phyloP scores from a whole-genome alignment of 1,140 invertebrate genomes.

The Conus ventricosus region DNA sequence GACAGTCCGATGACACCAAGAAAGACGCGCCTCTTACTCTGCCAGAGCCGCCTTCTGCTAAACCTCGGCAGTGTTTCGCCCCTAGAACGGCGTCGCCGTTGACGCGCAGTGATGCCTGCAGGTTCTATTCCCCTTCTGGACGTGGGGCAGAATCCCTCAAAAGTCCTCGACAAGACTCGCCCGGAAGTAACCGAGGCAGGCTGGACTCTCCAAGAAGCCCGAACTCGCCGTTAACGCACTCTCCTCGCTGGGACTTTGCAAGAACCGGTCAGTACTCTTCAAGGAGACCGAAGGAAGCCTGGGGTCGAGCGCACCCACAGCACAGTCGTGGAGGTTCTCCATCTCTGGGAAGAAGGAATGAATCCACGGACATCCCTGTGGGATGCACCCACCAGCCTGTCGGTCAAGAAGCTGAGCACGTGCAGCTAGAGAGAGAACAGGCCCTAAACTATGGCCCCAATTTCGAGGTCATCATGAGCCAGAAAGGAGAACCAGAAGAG shows the following conservation, averaged over 20 bases:
- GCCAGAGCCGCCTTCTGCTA: neutral
- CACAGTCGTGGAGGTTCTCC: neutral
- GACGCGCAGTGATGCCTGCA: neutral
- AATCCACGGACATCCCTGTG: neutral
- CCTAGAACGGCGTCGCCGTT: neutral
- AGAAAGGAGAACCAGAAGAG: constrained; percentile 25
- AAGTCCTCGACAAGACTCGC: neutral
- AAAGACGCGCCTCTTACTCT: neutral
- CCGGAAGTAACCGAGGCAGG: neutral
- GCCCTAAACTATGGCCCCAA: constrained; percentile 8
- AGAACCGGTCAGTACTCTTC: neutral
- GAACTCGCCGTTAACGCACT: neutral
- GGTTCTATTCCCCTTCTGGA: neutral
- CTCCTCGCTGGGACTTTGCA: neutral
- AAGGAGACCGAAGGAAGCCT: neutral
- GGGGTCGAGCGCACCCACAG: neutral
- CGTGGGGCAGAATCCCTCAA: neutral
- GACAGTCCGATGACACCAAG: neutral
- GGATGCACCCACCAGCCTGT: neutral
- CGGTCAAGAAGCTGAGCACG: neutral
- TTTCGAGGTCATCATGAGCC: constrained; percentile 26
- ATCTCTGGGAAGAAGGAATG: neutral
- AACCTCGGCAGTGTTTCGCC: neutral
- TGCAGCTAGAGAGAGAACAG: neutral
- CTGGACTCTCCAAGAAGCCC: neutral